Evolutionary conservation across 2,888 invertebrate genomes (phyloP).

Genomic region (Priocnemis perturbator): DNA sequence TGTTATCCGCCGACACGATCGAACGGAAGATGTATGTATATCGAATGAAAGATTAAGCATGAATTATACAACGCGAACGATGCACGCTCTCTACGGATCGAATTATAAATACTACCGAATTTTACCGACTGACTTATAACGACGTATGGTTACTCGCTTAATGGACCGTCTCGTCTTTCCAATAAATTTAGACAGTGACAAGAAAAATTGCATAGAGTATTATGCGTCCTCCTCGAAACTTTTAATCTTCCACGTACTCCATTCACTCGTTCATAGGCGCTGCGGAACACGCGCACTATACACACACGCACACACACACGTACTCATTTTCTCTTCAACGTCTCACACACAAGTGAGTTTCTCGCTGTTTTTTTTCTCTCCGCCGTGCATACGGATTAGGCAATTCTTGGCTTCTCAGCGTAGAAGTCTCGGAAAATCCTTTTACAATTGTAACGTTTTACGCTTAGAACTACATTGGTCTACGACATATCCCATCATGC

Average conservation of each 20-base stretch:
- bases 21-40: no score
- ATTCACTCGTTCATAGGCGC: neutral
- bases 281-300: neutral
- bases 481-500: neutral
- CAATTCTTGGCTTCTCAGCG: neutral
- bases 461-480: constrained; percentile 7
- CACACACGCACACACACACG: neutral
- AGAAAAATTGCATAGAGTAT: constrained; percentile 24
- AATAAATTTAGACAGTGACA: constrained; percentile 6
- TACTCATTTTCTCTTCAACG: no score
- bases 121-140: no score
- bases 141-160: neutral
- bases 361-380: neutral
- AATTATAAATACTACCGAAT: no score
- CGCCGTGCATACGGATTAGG: neutral
- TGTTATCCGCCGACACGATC: no score
- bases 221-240: constrained; percentile 9
- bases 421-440: neutral
- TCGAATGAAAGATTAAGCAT: no score
- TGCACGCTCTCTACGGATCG: no score
- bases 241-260: constrained; percentile 3
- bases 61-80: no score
- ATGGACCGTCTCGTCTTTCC: constrained; percentile 7
- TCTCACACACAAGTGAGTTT: neutral
- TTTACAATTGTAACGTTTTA: constrained; percentile 3